A percentile compares a stretch with the other conserved stretches of the same genome.
These are phyloP conservation scores for Ciona savignyi DNA, from an alignment of 23 tunicate species.

Conservation along the genomic window DNA sequence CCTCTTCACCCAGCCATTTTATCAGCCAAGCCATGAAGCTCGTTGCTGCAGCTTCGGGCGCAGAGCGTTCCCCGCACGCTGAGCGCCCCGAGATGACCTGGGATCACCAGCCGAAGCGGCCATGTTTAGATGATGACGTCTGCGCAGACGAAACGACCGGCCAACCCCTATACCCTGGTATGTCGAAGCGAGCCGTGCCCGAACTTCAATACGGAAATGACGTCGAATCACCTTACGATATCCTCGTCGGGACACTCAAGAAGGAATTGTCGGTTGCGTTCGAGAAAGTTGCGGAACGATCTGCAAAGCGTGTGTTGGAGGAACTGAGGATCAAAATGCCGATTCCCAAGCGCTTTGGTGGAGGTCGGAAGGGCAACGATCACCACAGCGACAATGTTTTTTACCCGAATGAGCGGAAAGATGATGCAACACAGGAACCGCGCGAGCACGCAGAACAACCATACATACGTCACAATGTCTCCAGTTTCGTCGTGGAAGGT, in stretches of 20 bases:
- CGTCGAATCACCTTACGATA: constrained; percentile 15
- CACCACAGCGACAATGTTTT: neutral
- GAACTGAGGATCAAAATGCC: constrained; percentile 10
- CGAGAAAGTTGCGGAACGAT: constrained; percentile 34
- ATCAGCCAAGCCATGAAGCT: constrained; percentile 34
- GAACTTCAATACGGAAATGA: neutral
- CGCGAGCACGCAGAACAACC: neutral
- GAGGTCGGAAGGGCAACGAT: neutral
- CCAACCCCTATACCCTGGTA: constrained; percentile 1
- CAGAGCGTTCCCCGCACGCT: neutral
- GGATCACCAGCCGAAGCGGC: neutral
- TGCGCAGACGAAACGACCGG: neutral
- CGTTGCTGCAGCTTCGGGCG: constrained; percentile 16
- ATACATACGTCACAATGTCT: neutral
- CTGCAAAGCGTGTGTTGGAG: constrained; percentile 38
- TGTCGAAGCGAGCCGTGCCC: neutral
- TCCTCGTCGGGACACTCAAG: constrained; percentile 37
- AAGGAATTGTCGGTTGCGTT: constrained; percentile 24
- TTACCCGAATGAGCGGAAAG: neutral
- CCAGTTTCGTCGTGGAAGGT: constrained; percentile 18
- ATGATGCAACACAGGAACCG: neutral
- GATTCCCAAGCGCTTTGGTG: neutral
- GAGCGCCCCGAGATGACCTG: neutral
- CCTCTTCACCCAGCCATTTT: constrained; percentile 52
- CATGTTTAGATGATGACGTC: neutral